Conservation (phyloP, 2,888 invertebrate species). For the Nysson spinosus region DNA sequence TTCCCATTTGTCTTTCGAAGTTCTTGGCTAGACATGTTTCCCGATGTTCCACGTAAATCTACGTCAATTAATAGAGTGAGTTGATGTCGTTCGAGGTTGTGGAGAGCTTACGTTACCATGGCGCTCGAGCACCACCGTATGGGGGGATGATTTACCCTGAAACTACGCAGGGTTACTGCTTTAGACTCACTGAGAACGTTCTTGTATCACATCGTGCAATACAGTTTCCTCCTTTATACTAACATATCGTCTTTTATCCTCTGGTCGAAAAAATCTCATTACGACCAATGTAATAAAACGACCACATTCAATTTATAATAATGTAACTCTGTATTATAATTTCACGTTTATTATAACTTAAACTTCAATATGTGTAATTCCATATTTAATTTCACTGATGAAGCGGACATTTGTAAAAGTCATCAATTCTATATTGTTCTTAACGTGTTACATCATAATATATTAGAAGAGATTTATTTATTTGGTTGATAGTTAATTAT, state of each 20-base stretch:
- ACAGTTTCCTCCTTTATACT: too few relatives aligned
- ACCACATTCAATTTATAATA: too few relatives aligned
- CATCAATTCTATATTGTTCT: too few relatives aligned
- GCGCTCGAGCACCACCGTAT: slow-evolving; percentile 28
- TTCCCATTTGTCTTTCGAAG: slow-evolving; percentile 2
- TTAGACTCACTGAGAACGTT: slow-evolving; percentile 16
- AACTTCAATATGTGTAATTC: too few relatives aligned
- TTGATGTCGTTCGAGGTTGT: slow-evolving; percentile 27
- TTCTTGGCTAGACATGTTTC: slow-evolving; percentile 12
- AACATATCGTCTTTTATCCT: slow-evolving; percentile 13
- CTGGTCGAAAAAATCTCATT: slow-evolving; percentile 18
- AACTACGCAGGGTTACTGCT: slow-evolving; percentile 14
- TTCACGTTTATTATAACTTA: too few relatives aligned
- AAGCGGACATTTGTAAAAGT: too few relatives aligned
- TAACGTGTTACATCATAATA: too few relatives aligned
- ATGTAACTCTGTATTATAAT: too few relatives aligned
- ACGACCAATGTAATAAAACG: slow-evolving; percentile 23
- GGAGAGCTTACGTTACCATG: slow-evolving; percentile 49
- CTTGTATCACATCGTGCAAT: slow-evolving; percentile 21
- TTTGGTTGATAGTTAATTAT: too few relatives aligned
- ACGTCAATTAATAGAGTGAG: slow-evolving; percentile 27
- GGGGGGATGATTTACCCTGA: slow-evolving; percentile 47
- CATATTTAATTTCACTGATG: too few relatives aligned
- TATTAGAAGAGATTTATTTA: too few relatives aligned
- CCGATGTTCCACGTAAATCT: slow-evolving; percentile 12